A percentile compares a stretch with the other conserved stretches of the same genome.
These are phyloP conservation scores for Rhynchomys soricoides DNA, from an alignment of 2,113 vertebrate genomes.

Conservation along the genomic window DNA sequence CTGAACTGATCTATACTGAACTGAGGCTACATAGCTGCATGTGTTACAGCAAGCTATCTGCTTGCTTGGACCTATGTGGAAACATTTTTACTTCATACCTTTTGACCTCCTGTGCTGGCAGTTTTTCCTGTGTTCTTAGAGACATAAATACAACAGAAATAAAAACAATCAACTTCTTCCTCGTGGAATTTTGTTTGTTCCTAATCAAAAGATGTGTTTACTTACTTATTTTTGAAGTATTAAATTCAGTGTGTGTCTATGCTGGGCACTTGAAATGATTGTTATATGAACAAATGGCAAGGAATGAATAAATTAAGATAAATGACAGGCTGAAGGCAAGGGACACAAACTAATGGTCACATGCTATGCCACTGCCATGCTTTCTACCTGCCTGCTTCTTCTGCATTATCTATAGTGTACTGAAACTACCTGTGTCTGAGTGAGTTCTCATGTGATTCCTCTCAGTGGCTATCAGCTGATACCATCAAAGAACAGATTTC, in stretches of 20 bases:
- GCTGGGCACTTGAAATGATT: neutral
- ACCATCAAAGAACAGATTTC: neutral
- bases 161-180: neutral
- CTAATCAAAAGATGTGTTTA: neutral
- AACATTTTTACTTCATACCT: neutral
- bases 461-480: neutral
- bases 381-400: neutral
- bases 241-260: neutral
- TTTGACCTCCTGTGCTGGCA: neutral
- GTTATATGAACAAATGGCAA: neutral
- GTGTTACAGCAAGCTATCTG: too few relatives aligned
- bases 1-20: neutral
- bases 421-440: neutral
- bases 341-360: neutral
- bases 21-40: neutral
- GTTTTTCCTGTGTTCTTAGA: neutral
- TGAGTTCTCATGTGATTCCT: constrained; percentile 11
- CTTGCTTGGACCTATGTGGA: neutral
- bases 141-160: neutral
- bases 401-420: neutral
- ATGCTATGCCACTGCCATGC: neutral
- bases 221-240: neutral
- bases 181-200: neutral
- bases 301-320: neutral
- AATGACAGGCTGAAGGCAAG: neutral